Evolutionary conservation across 2,113 vertebrate species (phyloP), one percentile per base, ranked within the genome.

Genomic region (Salvelinus namaycush): DNA sequence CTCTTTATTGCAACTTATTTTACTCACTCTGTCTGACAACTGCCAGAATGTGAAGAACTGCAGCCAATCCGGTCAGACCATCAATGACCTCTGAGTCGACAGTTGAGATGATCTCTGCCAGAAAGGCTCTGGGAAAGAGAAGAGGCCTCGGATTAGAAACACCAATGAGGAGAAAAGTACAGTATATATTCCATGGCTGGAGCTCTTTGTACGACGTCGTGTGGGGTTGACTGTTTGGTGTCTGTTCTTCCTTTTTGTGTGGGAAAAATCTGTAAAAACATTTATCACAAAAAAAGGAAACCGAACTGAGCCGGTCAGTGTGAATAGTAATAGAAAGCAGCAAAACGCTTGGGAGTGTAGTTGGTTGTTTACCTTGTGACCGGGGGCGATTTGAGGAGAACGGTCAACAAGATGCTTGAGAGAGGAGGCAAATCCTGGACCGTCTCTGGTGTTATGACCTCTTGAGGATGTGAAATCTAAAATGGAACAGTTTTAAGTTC

Each of bases 351-450:
- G 22, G 22, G 48, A 71, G 39, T 9, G 29, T 18, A 44, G 29
- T 27, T 3, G 18, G 27, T 39, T 27, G 9, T 81, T 90, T 94
- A 99, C 98, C 94, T 95, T 85, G 94, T 90, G 20, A 95, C 77
- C 39, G 84, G 76, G 0, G 90, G 81, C 1, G 94, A 95, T 72
- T 94, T 96, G 20, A 95, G 84, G 73, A 96, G 82, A 80, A 94
- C 72, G 9, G 90, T 80, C 69, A 98, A 88, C 48, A 99, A 87
- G 76, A 88, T 76, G 74, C 89, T 87, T 79, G 97, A 97, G 77
- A 99, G 93, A 13, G 94, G 94, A 2, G 97, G 96, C 81, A 99
- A 94, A 54, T 96, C 95, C 22, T 93, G 88, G 64, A 94, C 16
- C 1, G 88, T 81, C 80, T 93, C 92, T 1, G 95, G 95, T 2